Percentiles rank a stretch among this genome's conserved stretches.
Evolutionary conservation across 2,888 invertebrate species (phyloP).

Genomic region (Agrotis puta): DNA sequence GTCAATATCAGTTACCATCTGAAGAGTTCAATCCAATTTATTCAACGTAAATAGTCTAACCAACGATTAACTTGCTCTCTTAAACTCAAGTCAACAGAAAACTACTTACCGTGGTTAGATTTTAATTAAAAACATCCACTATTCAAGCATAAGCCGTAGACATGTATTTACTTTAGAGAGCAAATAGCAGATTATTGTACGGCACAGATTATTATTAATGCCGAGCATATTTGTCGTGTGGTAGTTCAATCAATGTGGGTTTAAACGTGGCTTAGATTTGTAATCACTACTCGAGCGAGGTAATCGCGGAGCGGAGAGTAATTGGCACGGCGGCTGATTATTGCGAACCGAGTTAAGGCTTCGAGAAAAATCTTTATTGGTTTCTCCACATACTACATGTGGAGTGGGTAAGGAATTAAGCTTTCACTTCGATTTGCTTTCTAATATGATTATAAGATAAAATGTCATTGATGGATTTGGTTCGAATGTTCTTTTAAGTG

Average conservation of each 20-base stretch:
- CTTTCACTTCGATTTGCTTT: slow-evolving; percentile 13
- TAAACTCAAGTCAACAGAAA: slow-evolving; percentile 42
- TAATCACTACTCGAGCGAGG: slow-evolving; percentile 57
- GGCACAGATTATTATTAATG: slow-evolving; percentile 58
- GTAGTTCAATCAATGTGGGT: slow-evolving; percentile 63
- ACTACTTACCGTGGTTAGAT: slow-evolving; percentile 23
- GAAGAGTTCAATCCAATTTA: too few species aligned
- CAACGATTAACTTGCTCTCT: slow-evolving; percentile 21
- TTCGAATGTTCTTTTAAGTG: not conserved
- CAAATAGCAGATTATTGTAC: slow-evolving; percentile 62
- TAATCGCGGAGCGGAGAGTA: slow-evolving; percentile 16
- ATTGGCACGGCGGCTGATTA: slow-evolving; percentile 44
- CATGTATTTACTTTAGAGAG: slow-evolving; percentile 51
- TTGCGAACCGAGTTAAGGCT: slow-evolving; percentile 20
- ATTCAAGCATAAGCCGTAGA: slow-evolving; percentile 25
- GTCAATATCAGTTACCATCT: too few species aligned
- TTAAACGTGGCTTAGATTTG: slow-evolving; percentile 56
- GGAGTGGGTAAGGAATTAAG: slow-evolving; percentile 9
- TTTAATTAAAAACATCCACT: slow-evolving; percentile 59
- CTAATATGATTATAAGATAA: not conserved
- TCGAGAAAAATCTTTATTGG: slow-evolving; percentile 44
- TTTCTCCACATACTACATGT: not conserved
- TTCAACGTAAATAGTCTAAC: not conserved
- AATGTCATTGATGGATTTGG: not conserved
- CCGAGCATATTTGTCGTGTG: slow-evolving; percentile 60